Percentiles rank a stretch among this genome's conserved stretches.
phyloP scores from a whole-genome alignment of 2,888 invertebrate genomes.

The Eugnorisma glareosa region DNA sequence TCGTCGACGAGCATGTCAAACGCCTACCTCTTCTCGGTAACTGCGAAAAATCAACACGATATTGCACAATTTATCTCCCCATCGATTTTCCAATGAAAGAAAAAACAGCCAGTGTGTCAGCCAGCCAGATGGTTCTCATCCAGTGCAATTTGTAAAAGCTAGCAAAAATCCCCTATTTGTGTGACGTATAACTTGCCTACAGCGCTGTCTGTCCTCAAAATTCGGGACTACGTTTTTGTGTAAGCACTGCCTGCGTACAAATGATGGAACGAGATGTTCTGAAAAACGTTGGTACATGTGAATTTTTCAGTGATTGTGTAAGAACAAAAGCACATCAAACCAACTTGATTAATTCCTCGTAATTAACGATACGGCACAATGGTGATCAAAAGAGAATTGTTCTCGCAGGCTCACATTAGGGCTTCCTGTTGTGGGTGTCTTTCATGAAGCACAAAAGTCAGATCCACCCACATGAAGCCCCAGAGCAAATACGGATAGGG shows the following conservation, averaged over 20 bases:
- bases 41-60: constrained; percentile 22
- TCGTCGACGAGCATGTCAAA: constrained; percentile 24
- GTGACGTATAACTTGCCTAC: background rate
- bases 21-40: constrained; percentile 42
- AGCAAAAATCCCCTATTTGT: background rate
- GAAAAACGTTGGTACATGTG: background rate
- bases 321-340: constrained; percentile 35
- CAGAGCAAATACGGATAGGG: background rate
- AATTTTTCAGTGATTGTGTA: constrained; percentile 6
- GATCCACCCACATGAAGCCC: background rate
- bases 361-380: constrained; percentile 36
- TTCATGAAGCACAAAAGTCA: constrained; percentile 25
- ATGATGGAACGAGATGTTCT: constrained; percentile 16
- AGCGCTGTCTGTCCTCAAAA: constrained; percentile 16
- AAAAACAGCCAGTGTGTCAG: constrained; percentile 22
- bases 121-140: constrained; percentile 40
- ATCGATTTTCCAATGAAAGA: constrained; percentile 40
- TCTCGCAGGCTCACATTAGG: constrained; percentile 26
- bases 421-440: constrained; percentile 18
- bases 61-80: constrained; percentile 39
- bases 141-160: constrained; percentile 36
- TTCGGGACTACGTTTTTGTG: constrained; percentile 32
- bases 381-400: constrained; percentile 51
- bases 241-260: background rate
- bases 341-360: constrained; percentile 30